Evolutionary conservation across 1,140 invertebrate genomes (phyloP).

Genomic region (Doryteuthis pealeii): DNA sequence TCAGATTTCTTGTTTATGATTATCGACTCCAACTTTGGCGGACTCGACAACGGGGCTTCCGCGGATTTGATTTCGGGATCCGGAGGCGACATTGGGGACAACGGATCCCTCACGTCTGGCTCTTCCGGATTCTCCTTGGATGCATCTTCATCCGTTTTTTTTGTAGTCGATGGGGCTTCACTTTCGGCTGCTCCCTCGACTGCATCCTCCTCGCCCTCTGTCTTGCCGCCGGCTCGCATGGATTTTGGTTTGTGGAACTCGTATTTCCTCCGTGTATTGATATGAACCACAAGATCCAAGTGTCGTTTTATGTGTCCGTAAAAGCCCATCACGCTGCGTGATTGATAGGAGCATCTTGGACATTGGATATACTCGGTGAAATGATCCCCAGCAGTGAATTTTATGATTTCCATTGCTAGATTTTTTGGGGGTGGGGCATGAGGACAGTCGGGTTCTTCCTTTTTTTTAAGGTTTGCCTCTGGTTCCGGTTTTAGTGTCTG

Average conservation of each 20-base stretch:
- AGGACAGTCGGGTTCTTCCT: too few relatives aligned
- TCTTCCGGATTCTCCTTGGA: too few relatives aligned
- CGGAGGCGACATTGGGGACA: too few relatives aligned
- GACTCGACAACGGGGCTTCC: too few relatives aligned
- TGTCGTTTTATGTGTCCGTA: slow-evolving; percentile 1
- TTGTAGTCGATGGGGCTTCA: too few relatives aligned
- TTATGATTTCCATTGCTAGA: background rate
- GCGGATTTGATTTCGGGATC: too few relatives aligned
- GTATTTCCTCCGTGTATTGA: background rate
- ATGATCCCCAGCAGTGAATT: background rate
- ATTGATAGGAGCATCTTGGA: background rate
- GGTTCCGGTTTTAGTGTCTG: too few relatives aligned
- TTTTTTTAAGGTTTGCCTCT: too few relatives aligned
- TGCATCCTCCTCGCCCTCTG: background rate
- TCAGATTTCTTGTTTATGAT: slow-evolving; percentile 1
- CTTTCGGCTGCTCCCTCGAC: too few relatives aligned
- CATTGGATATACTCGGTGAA: background rate
- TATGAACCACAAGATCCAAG: background rate
- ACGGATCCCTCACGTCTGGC: too few relatives aligned
- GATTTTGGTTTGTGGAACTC: background rate
- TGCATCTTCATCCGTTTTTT: too few relatives aligned
- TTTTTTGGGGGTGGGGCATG: background rate
- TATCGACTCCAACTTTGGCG: background rate
- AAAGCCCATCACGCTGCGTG: background rate
- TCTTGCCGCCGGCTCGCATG: background rate